These are phyloP conservation scores for Hedya salicella DNA, from an alignment of 2,888 invertebrate species.

Conservation along the genomic window DNA sequence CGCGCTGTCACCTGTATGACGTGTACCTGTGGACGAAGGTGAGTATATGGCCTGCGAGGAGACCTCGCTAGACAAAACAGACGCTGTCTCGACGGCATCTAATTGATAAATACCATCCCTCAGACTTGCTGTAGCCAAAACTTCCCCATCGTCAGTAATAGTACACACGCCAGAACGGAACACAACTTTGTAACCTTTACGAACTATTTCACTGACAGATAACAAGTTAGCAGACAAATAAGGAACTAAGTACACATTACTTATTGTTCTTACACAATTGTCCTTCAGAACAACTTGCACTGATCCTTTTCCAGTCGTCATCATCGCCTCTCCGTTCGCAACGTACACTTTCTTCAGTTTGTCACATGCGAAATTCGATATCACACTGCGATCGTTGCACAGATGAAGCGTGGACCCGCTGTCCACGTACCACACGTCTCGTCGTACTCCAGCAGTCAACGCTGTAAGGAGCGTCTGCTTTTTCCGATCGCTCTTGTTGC, in stretches of 20 bases:
- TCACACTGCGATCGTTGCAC: background rate
- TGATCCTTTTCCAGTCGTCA: background rate
- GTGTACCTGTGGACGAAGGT: background rate
- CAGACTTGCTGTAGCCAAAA: background rate
- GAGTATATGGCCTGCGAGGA: background rate
- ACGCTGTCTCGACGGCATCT: background rate
- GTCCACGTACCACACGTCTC: background rate
- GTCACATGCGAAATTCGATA: background rate
- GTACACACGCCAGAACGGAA: background rate
- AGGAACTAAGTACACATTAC: conserved; percentile 13
- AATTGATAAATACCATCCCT: background rate
- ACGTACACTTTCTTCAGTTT: background rate
- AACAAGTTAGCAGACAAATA: conserved; percentile 4
- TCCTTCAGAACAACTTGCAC: background rate
- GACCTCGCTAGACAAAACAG: background rate
- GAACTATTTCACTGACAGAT: background rate
- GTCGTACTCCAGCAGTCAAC: background rate
- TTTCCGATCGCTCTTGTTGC: background rate
- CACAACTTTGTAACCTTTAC: background rate
- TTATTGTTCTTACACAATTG: background rate
- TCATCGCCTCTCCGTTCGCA: background rate
- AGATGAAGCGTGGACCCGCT: background rate
- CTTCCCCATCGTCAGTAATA: background rate
- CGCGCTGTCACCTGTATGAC: background rate
- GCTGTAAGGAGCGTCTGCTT: background rate